Percentiles rank a stretch among this genome's conserved stretches.
These are phyloP conservation scores for Hydriomena furcata DNA, from an alignment of 2,888 invertebrate species.

Conservation along the genomic window DNA sequence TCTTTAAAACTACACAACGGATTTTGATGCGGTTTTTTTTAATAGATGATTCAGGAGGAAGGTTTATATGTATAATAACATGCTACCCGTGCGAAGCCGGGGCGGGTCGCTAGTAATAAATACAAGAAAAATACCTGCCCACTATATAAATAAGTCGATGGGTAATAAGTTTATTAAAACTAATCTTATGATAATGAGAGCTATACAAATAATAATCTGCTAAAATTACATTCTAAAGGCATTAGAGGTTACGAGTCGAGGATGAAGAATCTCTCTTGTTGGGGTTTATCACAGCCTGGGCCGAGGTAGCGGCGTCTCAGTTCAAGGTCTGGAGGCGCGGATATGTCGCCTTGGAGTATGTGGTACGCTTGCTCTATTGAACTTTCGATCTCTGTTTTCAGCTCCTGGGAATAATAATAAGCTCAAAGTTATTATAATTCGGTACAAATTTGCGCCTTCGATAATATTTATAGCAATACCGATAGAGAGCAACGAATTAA, in stretches of 20 bases:
- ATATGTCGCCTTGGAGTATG: slow-evolving; percentile 81
- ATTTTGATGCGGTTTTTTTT: no score
- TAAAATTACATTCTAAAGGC: slow-evolving; percentile 14
- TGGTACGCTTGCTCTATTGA: slow-evolving; percentile 78
- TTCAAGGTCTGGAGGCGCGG: slow-evolving; percentile 77
- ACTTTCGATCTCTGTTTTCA: slow-evolving; percentile 73
- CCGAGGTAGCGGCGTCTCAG: slow-evolving; percentile 71
- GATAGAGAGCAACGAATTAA: no score
- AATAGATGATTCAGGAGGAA: no score
- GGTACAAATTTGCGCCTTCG: no score
- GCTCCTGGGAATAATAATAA: slow-evolving; percentile 56
- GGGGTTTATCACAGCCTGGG: slow-evolving; percentile 72
- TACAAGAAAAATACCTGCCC: no score
- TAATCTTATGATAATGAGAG: not conserved
- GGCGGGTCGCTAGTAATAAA: no score
- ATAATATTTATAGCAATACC: no score
- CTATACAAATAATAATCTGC: not conserved
- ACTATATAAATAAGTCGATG: not conserved
- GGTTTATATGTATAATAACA: no score
- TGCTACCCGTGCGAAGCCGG: no score
- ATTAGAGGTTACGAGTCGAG: slow-evolving; percentile 49
- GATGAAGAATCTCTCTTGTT: slow-evolving; percentile 71
- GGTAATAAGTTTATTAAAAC: not conserved
- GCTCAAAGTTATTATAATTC: no score
- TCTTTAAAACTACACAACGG: no score